phyloP scores from a whole-genome alignment of 2,113 vertebrate genomes.

The Varanus komodoensis region DNA sequence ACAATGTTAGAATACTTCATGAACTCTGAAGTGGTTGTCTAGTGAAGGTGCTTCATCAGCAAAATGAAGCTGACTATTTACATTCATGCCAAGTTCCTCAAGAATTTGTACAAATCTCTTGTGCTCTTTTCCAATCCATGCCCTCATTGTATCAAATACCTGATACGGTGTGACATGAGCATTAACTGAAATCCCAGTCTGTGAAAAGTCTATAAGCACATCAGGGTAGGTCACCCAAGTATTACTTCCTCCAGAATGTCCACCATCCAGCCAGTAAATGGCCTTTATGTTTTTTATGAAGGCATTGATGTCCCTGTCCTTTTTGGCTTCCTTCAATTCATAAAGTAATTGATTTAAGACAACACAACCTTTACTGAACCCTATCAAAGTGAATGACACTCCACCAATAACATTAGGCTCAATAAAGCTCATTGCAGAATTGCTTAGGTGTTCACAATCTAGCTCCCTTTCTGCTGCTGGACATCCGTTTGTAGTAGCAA shows the following conservation, averaged over 20 bases:
- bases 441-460: conserved; percentile 68
- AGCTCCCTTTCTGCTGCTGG: conserved; percentile 66
- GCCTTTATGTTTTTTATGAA: conserved; percentile 86
- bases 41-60: conserved; percentile 87
- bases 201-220: conserved; percentile 85
- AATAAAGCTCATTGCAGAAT: conserved; percentile 58
- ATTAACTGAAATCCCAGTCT: conserved; percentile 86
- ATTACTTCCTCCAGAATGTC: conserved; percentile 93
- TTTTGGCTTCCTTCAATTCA: conserved; percentile 87
- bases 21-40: conserved; percentile 95
- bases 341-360: conserved; percentile 96
- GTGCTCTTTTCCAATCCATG: conserved; percentile 96
- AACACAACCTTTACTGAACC: conserved; percentile 98
- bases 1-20: conserved; percentile 83
- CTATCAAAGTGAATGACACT: conserved; percentile 86
- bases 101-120: conserved; percentile 87
- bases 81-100: conserved; percentile 84
- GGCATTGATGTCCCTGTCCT: conserved; percentile 80
- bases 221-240: conserved; percentile 93
- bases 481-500: conserved; percentile 76
- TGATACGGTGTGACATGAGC: conserved; percentile 96
- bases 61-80: conserved; percentile 90
- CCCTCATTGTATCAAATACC: conserved; percentile 92
- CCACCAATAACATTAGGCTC: conserved; percentile 72
- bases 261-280: conserved; percentile 97